A percentile compares a stretch with the other conserved stretches of the same genome.
These are phyloP conservation scores for Phaenicophaeus curvirostris DNA, from an alignment of 2,797 vertebrate genomes.

Conservation along the genomic window DNA sequence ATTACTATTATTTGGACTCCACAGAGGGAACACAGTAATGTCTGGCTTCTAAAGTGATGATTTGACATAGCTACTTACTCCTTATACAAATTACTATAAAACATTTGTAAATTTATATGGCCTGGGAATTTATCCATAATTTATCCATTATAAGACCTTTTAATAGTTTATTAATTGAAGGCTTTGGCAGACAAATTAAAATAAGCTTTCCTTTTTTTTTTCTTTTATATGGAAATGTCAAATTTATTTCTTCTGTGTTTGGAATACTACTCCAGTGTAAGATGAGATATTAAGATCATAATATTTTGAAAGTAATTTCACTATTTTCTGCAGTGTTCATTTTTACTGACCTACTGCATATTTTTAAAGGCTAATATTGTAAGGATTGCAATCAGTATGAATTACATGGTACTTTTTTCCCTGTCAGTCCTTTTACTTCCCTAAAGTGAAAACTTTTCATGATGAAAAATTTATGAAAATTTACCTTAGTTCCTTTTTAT, in stretches of 20 bases:
- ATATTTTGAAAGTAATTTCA: background rate
- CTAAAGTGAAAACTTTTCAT: background rate
- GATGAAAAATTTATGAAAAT: background rate
- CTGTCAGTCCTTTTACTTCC: background rate
- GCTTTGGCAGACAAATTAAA: background rate
- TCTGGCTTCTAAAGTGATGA: background rate
- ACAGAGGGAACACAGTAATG: background rate
- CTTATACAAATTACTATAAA: background rate
- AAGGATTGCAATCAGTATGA: background rate
- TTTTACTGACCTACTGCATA: background rate
- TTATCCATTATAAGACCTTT: background rate
- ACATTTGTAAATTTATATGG: background rate
- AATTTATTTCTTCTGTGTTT: background rate
- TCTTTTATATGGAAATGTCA: background rate
- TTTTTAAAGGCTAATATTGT: background rate
- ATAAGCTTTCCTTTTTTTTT: rapidly evolving
- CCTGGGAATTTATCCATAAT: background rate
- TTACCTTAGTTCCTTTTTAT: background rate
- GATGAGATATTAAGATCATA: background rate
- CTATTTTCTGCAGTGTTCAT: background rate
- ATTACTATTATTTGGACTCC: conserved; percentile 9
- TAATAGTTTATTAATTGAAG: background rate
- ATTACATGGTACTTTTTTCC: background rate
- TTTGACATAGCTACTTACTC: background rate
- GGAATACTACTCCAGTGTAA: background rate